Evolutionary conservation across 2,888 invertebrate genomes (phyloP).

Genomic region (Beris chalybata): DNA sequence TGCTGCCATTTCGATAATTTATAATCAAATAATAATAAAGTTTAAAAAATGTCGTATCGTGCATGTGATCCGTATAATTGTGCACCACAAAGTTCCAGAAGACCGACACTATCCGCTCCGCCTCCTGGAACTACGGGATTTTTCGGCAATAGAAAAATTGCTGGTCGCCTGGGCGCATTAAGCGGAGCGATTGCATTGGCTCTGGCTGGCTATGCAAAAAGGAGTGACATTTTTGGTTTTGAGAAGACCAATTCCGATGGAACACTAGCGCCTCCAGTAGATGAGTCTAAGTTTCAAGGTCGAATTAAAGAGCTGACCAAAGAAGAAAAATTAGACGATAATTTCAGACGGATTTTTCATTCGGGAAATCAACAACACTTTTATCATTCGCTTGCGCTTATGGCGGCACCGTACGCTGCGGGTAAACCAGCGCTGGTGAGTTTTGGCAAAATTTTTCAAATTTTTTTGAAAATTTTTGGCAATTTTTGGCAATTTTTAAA

Average conservation of each 20-base stretch:
- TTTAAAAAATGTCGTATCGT: conserved; percentile 9
- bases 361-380: conserved; percentile 21
- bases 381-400: conserved; percentile 25
- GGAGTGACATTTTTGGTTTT: not conserved
- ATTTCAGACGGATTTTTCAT: not conserved
- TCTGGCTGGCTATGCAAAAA: conserved; percentile 19
- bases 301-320: not conserved
- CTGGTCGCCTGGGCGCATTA: conserved; percentile 14
- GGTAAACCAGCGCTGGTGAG: conserved; percentile 14
- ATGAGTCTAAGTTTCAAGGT: not conserved
- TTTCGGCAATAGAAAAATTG: not conserved
- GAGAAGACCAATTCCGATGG: not conserved
- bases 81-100: conserved; percentile 1
- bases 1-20: no score
- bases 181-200: conserved; percentile 20
- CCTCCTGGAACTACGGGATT: not conserved
- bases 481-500: not conserved
- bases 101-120: conserved; percentile 1
- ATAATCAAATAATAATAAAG: not conserved
- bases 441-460: not conserved
- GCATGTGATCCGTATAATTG: conserved; percentile 24
- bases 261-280: no score
- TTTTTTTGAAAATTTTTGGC: not conserved
- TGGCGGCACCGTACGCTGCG: conserved; percentile 12
- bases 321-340: not conserved